Evolutionary conservation across 2,797 vertebrate genomes (phyloP), one percentile per base, ranked within the genome.

Genomic region (Thripadectes ignobilis): DNA sequence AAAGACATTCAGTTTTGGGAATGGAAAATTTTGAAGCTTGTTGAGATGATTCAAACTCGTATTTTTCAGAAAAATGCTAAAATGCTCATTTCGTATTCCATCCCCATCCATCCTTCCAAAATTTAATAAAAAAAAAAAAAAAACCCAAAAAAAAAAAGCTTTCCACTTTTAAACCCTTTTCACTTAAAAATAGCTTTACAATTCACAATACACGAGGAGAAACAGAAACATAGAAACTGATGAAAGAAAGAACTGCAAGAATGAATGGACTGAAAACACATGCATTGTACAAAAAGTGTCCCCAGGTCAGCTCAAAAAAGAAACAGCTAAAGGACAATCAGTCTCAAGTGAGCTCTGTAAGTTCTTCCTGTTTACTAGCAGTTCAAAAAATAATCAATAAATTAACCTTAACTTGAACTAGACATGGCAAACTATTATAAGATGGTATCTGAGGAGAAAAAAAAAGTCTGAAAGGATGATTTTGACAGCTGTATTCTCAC

Each of bases 81-180:
- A 79, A 58, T 23, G 26, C 18, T 85, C 2, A 85, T 92, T 91
- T 67, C 0, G 0, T 79, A 88, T 79, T 95, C 68, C 36, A 75
- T 89, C 20, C 16, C 11, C 11, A 79, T 71, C 24, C 45, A 81
- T 46, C 3, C 30, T 61, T 62, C 8, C 6, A 73, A 79, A 81
- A 65, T 41, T 6, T 41, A 16, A 41, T 51, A 39, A 39, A 45
- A 5, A 63, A 45, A 69, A 55, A 43, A 38, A 57, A 48, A 30
- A 38, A 36, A 36, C 7, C 7, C 7, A 38, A 57, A 46, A 30
- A 39, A 61, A 63, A 24, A 32, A 24, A 36, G 0, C 45, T 73
- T 94, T 91, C 87, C 39, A 79, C n/a, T 85, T 95, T 81, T 92
- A 95, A 95, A 87, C 5, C 5, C 38, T 48, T 89, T 94, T 87